These are phyloP conservation scores for Villa cingulata DNA, from an alignment of 2,888 invertebrate genomes.

Conservation along the genomic window DNA sequence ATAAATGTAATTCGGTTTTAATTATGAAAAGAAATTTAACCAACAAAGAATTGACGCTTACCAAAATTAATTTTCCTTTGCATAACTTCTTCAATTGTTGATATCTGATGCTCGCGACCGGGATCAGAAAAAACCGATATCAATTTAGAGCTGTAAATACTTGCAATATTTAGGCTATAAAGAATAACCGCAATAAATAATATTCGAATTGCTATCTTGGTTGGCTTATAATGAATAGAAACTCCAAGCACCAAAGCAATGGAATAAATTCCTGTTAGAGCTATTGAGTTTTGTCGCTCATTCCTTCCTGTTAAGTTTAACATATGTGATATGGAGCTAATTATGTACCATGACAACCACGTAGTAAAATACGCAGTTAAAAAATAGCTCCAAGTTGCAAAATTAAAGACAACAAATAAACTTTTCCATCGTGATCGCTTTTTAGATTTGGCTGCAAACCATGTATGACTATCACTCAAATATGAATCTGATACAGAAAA, in stretches of 20 bases:
- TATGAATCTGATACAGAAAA: slow-evolving; percentile 43
- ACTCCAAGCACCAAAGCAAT: slow-evolving; percentile 39
- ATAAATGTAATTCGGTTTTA: too few species aligned
- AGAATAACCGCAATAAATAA: slow-evolving; percentile 42
- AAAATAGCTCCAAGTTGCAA: slow-evolving; percentile 39
- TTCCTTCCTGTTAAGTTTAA: slow-evolving; percentile 25
- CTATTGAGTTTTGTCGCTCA: slow-evolving; percentile 30
- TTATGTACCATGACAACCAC: slow-evolving; percentile 37
- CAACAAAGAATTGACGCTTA: slow-evolving; percentile 40
- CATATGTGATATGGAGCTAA: slow-evolving; percentile 37
- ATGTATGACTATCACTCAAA: slow-evolving; percentile 43
- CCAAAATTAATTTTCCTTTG: slow-evolving; percentile 34
- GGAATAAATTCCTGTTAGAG: slow-evolving; percentile 39
- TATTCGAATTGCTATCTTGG: slow-evolving; percentile 38
- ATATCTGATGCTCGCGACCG: slow-evolving; percentile 41
- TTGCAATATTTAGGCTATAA: slow-evolving; percentile 41
- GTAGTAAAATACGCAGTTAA: slow-evolving; percentile 35
- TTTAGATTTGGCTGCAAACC: slow-evolving; percentile 43
- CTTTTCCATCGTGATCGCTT: slow-evolving; percentile 41
- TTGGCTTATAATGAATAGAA: slow-evolving; percentile 39
- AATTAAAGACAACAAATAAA: slow-evolving; percentile 40
- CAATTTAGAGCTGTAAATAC: slow-evolving; percentile 45
- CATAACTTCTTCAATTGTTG: slow-evolving; percentile 40
- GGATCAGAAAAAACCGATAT: slow-evolving; percentile 44
- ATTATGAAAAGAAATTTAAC: too few species aligned